Percentiles rank a stretch among this genome's conserved stretches.
Evolutionary conservation across 2,888 invertebrate species (phyloP).

Genomic region (Galeruca laticollis): DNA sequence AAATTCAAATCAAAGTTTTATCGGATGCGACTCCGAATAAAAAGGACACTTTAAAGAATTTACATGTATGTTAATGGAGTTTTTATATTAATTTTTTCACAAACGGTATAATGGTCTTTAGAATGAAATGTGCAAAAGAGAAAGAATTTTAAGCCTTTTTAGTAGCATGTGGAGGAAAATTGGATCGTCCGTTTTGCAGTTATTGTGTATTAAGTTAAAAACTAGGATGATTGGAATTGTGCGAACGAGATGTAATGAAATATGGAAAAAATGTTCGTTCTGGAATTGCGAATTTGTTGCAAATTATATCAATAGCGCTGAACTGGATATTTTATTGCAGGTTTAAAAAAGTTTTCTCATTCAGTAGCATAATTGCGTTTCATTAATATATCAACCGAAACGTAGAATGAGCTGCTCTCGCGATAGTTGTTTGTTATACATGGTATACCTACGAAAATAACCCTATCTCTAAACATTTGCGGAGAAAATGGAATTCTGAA

Average conservation of each 20-base stretch:
- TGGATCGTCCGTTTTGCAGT: background rate
- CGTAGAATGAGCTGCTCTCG: no score
- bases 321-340: no score
- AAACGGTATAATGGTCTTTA: background rate
- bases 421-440: no score
- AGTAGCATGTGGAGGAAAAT: constrained; percentile 1
- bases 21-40: constrained; percentile 24
- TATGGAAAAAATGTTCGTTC: no score
- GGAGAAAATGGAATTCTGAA: no score
- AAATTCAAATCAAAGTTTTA: constrained; percentile 34
- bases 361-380: no score
- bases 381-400: no score
- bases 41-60: constrained; percentile 25
- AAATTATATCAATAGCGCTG: no score
- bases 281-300: no score
- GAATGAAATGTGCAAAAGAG: constrained; percentile 7
- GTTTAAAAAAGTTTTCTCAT: no score
- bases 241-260: background rate
- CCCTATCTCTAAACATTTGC: no score
- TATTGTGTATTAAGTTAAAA: background rate
- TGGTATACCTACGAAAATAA: no score
- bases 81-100: constrained; percentile 19
- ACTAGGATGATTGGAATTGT: background rate
- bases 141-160: constrained; percentile 4
- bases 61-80: constrained; percentile 21